A percentile compares a stretch with the other conserved stretches of the same genome.
These are phyloP conservation scores for Adoxophyes honmai DNA, from an alignment of 1,140 invertebrate genomes.

Conservation along the genomic window DNA sequence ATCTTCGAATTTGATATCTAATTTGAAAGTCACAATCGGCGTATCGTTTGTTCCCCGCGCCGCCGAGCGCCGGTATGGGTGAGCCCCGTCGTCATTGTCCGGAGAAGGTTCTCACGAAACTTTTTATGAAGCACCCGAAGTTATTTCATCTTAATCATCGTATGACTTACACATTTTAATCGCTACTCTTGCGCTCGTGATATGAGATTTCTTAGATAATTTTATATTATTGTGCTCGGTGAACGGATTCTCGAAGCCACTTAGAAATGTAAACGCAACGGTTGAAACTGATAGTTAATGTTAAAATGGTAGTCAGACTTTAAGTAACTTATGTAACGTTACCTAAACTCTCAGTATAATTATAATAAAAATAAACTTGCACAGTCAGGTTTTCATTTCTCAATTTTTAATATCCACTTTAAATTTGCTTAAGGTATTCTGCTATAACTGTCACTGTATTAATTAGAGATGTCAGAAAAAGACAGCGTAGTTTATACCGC, in stretches of 20 bases:
- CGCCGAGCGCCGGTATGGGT: constrained; percentile 28
- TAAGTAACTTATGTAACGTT: too few species aligned
- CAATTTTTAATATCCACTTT: too few species aligned
- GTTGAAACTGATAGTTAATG: too few species aligned
- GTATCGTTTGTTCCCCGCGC: constrained; percentile 34
- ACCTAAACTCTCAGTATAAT: too few species aligned
- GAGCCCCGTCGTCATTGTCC: constrained; percentile 34
- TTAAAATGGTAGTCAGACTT: too few species aligned
- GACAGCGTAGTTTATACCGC: too few species aligned
- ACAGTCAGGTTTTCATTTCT: too few species aligned
- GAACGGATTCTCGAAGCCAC: not conserved
- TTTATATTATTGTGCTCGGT: not conserved
- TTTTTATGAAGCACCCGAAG: constrained; percentile 46
- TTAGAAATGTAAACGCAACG: too few species aligned
- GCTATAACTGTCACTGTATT: too few species aligned
- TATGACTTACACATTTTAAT: constrained; percentile 43
- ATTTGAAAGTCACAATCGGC: constrained; percentile 32
- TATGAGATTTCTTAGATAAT: constrained; percentile 6
- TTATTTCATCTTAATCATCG: constrained; percentile 37
- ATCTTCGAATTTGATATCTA: constrained; percentile 29
- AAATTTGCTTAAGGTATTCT: too few species aligned
- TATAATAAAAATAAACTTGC: too few species aligned
- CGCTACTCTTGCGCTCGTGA: constrained; percentile 20
- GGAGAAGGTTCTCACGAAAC: constrained; percentile 44
- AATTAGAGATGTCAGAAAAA: too few species aligned